Evolutionary conservation across 2,113 vertebrate genomes (phyloP).

Genomic region (Centropus unirufus): DNA sequence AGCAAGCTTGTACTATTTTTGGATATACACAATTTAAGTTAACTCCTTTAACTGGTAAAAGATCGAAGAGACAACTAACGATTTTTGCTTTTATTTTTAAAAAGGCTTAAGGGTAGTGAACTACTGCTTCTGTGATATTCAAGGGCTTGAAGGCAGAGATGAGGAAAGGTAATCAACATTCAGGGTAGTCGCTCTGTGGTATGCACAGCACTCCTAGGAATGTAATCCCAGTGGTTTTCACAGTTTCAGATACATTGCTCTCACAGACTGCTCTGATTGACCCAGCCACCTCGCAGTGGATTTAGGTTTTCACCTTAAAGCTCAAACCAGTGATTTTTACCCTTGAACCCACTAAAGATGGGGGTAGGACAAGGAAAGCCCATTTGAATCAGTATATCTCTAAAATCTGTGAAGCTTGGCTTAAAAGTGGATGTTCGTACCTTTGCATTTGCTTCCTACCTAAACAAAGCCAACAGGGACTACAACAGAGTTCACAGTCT

Average conservation of each 20-base stretch:
- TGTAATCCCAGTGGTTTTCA: neutral
- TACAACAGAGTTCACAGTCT: neutral
- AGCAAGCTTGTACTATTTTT: constrained; percentile 63
- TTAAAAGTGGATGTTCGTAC: neutral
- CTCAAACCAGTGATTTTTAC: neutral
- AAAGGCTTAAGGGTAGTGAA: neutral
- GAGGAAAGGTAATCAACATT: neutral
- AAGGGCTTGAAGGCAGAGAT: neutral
- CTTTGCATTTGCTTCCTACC: neutral
- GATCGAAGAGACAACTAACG: neutral
- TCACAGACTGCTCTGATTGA: neutral
- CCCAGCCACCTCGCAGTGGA: rapidly evolving
- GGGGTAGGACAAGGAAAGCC: neutral
- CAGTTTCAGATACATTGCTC: neutral
- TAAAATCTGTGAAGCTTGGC: neutral
- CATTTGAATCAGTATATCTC: neutral
- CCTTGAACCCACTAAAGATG: neutral
- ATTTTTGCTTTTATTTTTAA: neutral
- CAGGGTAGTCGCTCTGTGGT: neutral
- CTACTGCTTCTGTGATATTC: neutral
- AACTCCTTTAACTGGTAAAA: constrained; percentile 24
- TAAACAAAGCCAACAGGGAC: neutral
- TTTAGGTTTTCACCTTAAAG: neutral
- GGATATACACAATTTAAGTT: constrained; percentile 59
- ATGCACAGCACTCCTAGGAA: neutral